phyloP scores from a whole-genome alignment of 2,888 invertebrate species.

The Frankliniella intonsa region DNA sequence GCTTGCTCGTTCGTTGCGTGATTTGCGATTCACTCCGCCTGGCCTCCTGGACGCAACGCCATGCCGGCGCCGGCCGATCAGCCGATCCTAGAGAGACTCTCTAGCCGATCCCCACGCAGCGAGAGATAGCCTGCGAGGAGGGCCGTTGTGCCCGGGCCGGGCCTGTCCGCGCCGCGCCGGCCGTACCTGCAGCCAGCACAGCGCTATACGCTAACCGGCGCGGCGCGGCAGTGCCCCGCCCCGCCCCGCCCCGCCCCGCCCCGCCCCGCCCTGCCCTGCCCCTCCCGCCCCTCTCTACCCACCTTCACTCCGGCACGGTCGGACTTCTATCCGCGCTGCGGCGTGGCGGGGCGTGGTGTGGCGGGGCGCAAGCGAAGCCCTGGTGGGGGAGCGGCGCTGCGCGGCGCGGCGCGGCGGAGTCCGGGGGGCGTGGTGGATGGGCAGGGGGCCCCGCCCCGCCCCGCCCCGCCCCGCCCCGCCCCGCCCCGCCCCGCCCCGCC shows the following conservation, averaged over 20 bases:
- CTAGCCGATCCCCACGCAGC: no score
- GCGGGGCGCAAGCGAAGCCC: background rate
- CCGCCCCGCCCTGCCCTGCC: background rate
- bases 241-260: background rate
- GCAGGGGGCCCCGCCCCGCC: background rate
- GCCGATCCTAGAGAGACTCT: no score
- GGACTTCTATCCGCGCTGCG: no score
- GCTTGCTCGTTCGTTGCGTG: background rate
- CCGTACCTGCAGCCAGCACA: background rate
- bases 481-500: background rate
- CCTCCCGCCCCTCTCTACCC: background rate
- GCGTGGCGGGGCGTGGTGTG: background rate
- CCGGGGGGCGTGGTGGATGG: background rate
- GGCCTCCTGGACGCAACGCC: no score
- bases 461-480: background rate
- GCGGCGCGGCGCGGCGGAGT: background rate
- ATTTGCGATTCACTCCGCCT: background rate
- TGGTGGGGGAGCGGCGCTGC: background rate
- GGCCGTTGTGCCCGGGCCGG: no score
- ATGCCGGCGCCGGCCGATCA: no score
- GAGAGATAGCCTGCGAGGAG: no score
- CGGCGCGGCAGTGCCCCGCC: background rate
- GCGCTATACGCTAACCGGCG: slow-evolving; percentile 1
- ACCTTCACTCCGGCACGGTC: no score
- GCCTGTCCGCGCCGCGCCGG: no score